Evolutionary conservation across 2,888 invertebrate genomes (phyloP).

Genomic region (Myopa testacea): DNA sequence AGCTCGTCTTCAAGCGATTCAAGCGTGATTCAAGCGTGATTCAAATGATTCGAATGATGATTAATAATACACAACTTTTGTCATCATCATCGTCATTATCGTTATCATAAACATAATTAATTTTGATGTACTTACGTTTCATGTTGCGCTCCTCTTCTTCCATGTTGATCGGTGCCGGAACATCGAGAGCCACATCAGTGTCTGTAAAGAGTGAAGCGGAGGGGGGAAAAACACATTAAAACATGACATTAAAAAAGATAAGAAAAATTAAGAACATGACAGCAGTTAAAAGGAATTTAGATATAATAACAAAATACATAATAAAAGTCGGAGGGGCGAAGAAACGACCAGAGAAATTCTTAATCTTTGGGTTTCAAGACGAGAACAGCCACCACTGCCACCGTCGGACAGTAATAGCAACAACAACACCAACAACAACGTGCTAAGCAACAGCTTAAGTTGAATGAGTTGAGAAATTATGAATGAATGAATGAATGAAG

Average conservation of each 20-base stretch:
- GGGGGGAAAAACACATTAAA: not conserved
- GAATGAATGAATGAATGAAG: conserved; percentile 43
- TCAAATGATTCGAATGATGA: not conserved
- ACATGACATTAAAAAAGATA: conserved; percentile 38
- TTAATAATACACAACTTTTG: no score
- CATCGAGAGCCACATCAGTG: conserved; percentile 80
- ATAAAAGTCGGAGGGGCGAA: not conserved
- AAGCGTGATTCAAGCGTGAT: no score
- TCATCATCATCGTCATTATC: no score
- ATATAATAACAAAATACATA: conserved; percentile 26
- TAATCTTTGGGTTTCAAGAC: conserved; percentile 15
- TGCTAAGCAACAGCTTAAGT: not conserved
- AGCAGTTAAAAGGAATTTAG: conserved; percentile 52
- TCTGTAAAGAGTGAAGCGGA: conserved; percentile 72
- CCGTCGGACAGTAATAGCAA: not conserved
- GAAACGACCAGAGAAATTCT: conserved; percentile 34
- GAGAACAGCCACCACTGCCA: not conserved
- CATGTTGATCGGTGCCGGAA: conserved; percentile 74
- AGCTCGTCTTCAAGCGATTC: no score
- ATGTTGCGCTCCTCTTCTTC: conserved; percentile 83
- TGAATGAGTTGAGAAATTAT: conserved; percentile 36
- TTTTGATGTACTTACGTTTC: conserved; percentile 76
- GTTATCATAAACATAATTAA: no score
- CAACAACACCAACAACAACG: not conserved
- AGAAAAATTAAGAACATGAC: conserved; percentile 50